phyloP scores from a whole-genome alignment of 2,797 vertebrate species.

The Neomorphus geoffroyi region DNA sequence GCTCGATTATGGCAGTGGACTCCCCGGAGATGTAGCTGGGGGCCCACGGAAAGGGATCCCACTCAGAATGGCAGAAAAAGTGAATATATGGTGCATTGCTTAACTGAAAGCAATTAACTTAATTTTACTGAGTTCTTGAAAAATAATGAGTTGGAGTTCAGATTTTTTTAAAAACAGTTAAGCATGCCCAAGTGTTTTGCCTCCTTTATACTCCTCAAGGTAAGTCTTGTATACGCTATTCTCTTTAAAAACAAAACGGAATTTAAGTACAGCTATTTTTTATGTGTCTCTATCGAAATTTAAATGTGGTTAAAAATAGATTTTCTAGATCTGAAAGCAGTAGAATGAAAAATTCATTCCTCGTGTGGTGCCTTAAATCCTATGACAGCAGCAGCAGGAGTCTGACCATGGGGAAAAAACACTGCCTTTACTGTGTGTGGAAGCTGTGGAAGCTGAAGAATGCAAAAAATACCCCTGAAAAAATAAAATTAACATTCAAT shows the following conservation, averaged over 20 bases:
- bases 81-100: background rate
- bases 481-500: background rate
- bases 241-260: background rate
- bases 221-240: background rate
- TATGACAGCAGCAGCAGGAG: background rate
- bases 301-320: conserved; percentile 3
- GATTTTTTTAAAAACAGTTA: background rate
- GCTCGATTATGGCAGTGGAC: background rate
- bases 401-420: background rate
- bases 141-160: background rate
- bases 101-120: conserved; percentile 3
- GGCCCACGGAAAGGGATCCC: background rate
- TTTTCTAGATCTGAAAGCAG: conserved; percentile 18
- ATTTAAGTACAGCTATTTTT: background rate
- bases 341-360: background rate
- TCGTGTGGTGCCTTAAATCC: background rate
- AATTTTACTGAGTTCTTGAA: background rate
- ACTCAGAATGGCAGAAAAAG: background rate
- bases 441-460: background rate
- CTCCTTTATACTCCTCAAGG: background rate
- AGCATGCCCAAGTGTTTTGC: background rate
- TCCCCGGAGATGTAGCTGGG: background rate
- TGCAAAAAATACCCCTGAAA: conserved; percentile 1
- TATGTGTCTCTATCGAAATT: background rate
- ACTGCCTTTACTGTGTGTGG: background rate